A percentile compares a stretch with the other conserved stretches of the same genome.
Conservation (phyloP, 2,888 invertebrate species). For the Cerceris ruficornis region DNA sequence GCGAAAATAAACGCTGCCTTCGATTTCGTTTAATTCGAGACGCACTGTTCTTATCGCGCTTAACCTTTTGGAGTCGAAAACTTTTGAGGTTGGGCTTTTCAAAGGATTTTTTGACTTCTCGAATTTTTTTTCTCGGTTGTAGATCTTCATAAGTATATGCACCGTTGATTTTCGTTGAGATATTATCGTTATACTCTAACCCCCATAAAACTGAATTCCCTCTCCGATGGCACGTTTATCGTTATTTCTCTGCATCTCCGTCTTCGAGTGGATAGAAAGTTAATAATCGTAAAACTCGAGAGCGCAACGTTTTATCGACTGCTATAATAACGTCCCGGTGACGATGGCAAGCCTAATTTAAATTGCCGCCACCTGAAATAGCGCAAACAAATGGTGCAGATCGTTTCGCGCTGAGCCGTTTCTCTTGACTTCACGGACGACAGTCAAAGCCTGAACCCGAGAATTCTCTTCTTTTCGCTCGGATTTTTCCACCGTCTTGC, state of each 20-base stretch:
- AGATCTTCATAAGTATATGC: too few species aligned
- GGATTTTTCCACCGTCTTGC: neutral
- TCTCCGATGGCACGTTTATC: neutral
- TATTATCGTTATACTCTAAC: too few species aligned
- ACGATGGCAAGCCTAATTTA: conserved; percentile 19
- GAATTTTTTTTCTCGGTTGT: too few species aligned
- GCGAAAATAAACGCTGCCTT: neutral
- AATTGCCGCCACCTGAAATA: neutral
- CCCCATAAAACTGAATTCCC: too few species aligned
- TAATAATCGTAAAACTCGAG: conserved; percentile 38
- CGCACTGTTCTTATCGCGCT: neutral
- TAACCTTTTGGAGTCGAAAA: neutral
- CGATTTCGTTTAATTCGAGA: neutral
- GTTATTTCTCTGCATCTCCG: neutral
- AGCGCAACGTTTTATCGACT: conserved; percentile 28
- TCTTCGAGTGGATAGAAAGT: neutral
- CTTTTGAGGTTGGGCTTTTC: too few species aligned
- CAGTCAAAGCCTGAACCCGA: neutral
- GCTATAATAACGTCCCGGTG: neutral
- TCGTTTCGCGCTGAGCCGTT: neutral
- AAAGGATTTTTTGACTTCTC: too few species aligned
- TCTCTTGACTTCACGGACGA: neutral
- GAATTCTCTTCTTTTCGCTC: neutral
- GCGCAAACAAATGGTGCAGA: neutral
- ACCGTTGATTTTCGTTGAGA: too few species aligned